Evolutionary conservation across 2,797 vertebrate genomes (phyloP).

Genomic region (Zalophus californianus): DNA sequence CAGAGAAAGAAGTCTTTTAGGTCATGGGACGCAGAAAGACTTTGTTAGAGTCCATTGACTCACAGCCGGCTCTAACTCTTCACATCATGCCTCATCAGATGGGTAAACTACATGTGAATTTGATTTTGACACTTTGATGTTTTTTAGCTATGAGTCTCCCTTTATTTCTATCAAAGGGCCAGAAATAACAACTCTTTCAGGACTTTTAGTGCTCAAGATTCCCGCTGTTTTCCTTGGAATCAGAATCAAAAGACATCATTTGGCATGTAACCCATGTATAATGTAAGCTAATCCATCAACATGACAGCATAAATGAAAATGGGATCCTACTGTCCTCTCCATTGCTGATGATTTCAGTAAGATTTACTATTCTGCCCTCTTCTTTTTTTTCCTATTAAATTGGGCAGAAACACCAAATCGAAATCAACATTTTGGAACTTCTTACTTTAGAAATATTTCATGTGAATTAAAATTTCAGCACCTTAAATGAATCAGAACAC

Average conservation of each 20-base stretch:
- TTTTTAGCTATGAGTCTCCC: conserved; percentile 54
- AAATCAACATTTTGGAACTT: conserved; percentile 41
- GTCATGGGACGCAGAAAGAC: background rate
- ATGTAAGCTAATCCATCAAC: conserved; percentile 78
- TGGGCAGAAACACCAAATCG: conserved; percentile 38
- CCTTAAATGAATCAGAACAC: conserved; percentile 33
- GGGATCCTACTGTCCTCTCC: conserved; percentile 55
- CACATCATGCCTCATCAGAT: background rate
- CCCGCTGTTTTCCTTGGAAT: conserved; percentile 83
- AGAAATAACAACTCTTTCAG: conserved; percentile 73
- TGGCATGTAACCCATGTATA: conserved; percentile 71
- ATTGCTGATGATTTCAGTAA: background rate
- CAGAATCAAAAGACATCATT: conserved; percentile 80
- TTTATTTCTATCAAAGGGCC: conserved; percentile 74
- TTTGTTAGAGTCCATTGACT: background rate
- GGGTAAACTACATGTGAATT: background rate
- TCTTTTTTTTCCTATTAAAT: conserved; percentile 42
- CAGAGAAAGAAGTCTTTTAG: background rate
- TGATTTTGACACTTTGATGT: conserved; percentile 63
- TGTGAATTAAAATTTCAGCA: conserved; percentile 45
- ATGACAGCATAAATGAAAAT: conserved; percentile 71
- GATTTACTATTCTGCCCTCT: conserved; percentile 13
- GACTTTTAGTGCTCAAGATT: conserved; percentile 70
- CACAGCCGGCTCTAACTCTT: background rate
- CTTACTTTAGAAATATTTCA: conserved; percentile 56